Evolutionary conservation across 2,113 vertebrate species (phyloP).

Genomic region (Neogobius melanostomus): DNA sequence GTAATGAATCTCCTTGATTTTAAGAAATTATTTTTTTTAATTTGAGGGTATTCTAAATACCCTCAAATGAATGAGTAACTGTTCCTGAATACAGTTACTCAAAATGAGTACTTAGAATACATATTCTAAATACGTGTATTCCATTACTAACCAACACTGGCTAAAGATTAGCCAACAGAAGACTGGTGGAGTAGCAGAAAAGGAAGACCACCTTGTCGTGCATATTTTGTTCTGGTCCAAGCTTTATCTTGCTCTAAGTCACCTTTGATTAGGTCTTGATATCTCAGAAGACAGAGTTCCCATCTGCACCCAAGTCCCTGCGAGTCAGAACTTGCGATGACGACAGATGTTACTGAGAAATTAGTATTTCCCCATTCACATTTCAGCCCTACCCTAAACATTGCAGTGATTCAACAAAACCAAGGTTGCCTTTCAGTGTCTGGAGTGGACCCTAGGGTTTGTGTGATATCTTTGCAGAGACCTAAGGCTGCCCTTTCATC

Average conservation of each 20-base stretch:
- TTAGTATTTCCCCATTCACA: slow-evolving; percentile 22
- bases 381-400: not conserved
- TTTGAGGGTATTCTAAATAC: too few species aligned
- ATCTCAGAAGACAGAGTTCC: slow-evolving; percentile 54
- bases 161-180: not conserved
- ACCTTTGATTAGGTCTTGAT: slow-evolving; percentile 44
- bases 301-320: slow-evolving; percentile 59
- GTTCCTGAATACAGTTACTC: too few species aligned
- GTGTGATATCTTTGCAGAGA: slow-evolving; percentile 36
- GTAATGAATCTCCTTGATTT: too few species aligned
- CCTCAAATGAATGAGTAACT: too few species aligned
- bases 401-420: slow-evolving; percentile 5
- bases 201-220: not conserved
- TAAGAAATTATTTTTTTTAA: too few species aligned
- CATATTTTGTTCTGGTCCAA: slow-evolving; percentile 42
- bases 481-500: slow-evolving; percentile 54
- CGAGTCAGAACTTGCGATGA: slow-evolving; percentile 45
- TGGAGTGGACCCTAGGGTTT: slow-evolving; percentile 14
- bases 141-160: too few species aligned
- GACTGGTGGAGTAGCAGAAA: not conserved
- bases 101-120: too few species aligned
- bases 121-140: too few species aligned
- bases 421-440: slow-evolving; percentile 10
- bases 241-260: slow-evolving; percentile 37
- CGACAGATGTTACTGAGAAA: slow-evolving; percentile 46